Conservation (phyloP, 2,888 invertebrate genomes). For the Apocheima hispidaria region DNA sequence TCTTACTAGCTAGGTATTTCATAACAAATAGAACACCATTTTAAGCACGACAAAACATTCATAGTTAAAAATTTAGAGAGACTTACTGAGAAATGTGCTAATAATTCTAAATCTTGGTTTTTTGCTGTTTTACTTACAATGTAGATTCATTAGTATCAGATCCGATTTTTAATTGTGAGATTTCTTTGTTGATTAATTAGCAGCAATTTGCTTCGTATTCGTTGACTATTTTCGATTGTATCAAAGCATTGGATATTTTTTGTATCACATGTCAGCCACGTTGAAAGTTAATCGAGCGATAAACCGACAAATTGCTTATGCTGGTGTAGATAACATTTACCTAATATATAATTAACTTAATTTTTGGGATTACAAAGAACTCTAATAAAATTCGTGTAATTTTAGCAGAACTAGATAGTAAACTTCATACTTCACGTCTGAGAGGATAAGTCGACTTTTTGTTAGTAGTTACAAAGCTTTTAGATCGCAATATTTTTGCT, state of each 20-base stretch:
- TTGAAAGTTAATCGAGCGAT: conserved; percentile 61
- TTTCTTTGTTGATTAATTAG: conserved; percentile 55
- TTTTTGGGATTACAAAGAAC: conserved; percentile 81
- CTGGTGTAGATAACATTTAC: conserved; percentile 71
- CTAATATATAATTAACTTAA: conserved; percentile 70
- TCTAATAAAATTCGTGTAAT: conserved; percentile 84
- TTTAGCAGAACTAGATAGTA: conserved; percentile 80
- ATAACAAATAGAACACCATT: conserved; percentile 87
- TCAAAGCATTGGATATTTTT: conserved; percentile 77
- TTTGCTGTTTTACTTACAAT: conserved; percentile 70
- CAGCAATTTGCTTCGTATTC: conserved; percentile 69
- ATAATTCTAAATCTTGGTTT: conserved; percentile 82
- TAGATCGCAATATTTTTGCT: conserved; percentile 64
- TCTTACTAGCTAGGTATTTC: conserved; percentile 85
- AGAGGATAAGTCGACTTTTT: conserved; percentile 57
- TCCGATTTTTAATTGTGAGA: conserved; percentile 76
- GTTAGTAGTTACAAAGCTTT: conserved; percentile 62
- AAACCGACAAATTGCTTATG: conserved; percentile 70
- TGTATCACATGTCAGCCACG: conserved; percentile 81
- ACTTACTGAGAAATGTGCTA: conserved; percentile 87
- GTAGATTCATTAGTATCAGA: conserved; percentile 77
- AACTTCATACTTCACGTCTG: conserved; percentile 60
- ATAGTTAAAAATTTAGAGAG: conserved; percentile 87
- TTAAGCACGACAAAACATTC: conserved; percentile 87
- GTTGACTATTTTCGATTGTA: conserved; percentile 82